A percentile compares a stretch with the other conserved stretches of the same genome.
Conservation (phyloP, 1,140 invertebrate genomes). For the Stegodyphus mimosarum region DNA sequence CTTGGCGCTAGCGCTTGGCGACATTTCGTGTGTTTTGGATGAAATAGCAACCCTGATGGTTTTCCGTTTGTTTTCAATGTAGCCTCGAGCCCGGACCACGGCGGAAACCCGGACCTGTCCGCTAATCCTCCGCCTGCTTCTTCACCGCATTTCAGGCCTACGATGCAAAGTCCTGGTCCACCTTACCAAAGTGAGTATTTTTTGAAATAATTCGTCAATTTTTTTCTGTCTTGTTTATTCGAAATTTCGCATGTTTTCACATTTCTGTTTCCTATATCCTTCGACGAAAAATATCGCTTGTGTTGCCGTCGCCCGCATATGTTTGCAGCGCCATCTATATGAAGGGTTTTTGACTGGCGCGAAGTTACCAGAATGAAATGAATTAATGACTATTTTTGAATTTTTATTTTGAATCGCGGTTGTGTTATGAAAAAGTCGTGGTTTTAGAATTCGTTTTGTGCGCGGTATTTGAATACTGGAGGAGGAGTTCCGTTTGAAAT, state of each 20-base stretch:
- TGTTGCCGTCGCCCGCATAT: conserved; percentile 34
- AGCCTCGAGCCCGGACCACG: conserved; percentile 59
- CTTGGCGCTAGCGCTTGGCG: conserved; percentile 43
- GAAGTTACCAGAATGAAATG: conserved; percentile 54
- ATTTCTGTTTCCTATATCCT: background rate
- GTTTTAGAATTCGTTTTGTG: background rate
- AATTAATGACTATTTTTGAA: conserved; percentile 55
- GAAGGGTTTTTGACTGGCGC: conserved; percentile 28
- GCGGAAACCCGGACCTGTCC: conserved; percentile 57
- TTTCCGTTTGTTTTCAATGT: conserved; percentile 54
- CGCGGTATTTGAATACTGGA: background rate
- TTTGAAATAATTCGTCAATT: background rate
- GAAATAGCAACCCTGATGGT: conserved; percentile 24
- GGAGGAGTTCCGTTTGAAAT: no score
- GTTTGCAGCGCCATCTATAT: conserved; percentile 49
- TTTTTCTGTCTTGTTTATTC: background rate
- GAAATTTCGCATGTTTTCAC: background rate
- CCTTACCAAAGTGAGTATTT: conserved; percentile 57
- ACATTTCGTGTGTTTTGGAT: background rate
- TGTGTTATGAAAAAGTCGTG: background rate
- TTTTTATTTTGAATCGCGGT: conserved; percentile 24
- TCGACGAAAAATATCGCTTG: background rate
- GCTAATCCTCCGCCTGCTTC: conserved; percentile 56
- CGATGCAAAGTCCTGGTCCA: conserved; percentile 59
- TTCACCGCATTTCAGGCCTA: conserved; percentile 59